A percentile compares a stretch with the other conserved stretches of the same genome.
phyloP scores from a whole-genome alignment of 2,113 vertebrate species.

The Chloebia gouldiae region DNA sequence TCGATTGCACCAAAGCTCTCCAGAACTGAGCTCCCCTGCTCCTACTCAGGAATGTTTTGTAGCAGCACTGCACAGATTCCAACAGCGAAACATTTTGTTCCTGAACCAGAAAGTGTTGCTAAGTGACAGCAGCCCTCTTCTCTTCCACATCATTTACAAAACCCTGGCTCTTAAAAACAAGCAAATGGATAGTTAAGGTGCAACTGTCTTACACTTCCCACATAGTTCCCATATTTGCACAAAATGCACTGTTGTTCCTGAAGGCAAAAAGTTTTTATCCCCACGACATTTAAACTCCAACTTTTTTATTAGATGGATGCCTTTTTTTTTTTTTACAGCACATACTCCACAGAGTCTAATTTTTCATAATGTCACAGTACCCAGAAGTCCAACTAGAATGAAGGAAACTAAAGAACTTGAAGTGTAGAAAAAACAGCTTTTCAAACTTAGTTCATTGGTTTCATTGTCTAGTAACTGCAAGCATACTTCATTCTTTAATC shows the following conservation, averaged over 20 bases:
- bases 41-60: not conserved
- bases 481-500: not conserved
- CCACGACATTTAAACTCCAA: not conserved
- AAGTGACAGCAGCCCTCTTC: constrained; percentile 60
- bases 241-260: not conserved
- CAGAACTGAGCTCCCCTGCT: not conserved
- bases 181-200: not conserved
- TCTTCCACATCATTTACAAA: constrained; percentile 47
- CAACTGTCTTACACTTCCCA: constrained; percentile 3
- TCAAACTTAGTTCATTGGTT: not conserved
- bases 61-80: constrained; percentile 3
- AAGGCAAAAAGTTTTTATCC: not conserved
- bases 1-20: not conserved
- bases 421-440: not conserved
- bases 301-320: not conserved
- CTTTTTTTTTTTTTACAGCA: not conserved
- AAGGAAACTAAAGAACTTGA: not conserved
- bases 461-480: not conserved
- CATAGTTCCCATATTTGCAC: not conserved
- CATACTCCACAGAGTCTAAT: not conserved
- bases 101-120: constrained; percentile 49
- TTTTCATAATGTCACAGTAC: not conserved
- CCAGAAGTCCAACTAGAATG: not conserved
- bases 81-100: constrained; percentile 61
- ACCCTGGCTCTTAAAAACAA: constrained; percentile 17